Conservation (phyloP, 2,113 vertebrate species). For the Colinus virginianus region DNA sequence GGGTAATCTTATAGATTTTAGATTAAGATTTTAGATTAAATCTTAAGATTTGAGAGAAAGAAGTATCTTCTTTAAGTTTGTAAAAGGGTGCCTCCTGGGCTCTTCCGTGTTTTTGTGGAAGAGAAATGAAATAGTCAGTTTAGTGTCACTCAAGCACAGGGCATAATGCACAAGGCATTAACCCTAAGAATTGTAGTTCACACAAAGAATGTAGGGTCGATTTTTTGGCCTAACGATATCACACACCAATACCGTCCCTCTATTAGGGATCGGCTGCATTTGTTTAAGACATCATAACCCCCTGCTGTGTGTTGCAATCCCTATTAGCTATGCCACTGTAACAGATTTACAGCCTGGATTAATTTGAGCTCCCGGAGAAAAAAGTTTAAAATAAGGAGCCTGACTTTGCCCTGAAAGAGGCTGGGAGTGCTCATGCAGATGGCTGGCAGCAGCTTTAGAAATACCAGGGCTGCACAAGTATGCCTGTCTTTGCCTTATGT, state of each 20-base stretch:
- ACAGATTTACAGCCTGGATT: slow-evolving; percentile 27
- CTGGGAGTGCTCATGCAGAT: background rate
- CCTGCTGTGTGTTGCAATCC: slow-evolving; percentile 15
- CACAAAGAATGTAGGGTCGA: background rate
- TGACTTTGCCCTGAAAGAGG: background rate
- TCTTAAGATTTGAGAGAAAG: background rate
- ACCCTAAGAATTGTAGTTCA: background rate
- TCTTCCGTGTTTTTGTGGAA: background rate
- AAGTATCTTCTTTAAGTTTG: background rate
- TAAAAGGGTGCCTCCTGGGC: background rate
- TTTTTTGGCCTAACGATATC: background rate
- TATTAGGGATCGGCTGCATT: slow-evolving; percentile 24
- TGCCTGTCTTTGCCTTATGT: background rate
- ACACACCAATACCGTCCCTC: background rate
- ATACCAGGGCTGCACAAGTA: background rate
- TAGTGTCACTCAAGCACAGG: background rate
- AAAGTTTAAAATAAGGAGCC: slow-evolving; percentile 7
- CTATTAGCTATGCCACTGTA: slow-evolving; percentile 28
- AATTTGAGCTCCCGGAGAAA: slow-evolving; percentile 12
- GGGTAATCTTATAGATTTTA: background rate
- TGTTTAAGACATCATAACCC: slow-evolving; percentile 18
- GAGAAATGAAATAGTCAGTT: background rate
- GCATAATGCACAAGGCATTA: background rate
- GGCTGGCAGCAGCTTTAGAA: background rate
- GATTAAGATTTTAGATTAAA: too few relatives aligned